Evolutionary conservation across 2,113 vertebrate species (phyloP).

Genomic region (Mustelus asterias): DNA sequence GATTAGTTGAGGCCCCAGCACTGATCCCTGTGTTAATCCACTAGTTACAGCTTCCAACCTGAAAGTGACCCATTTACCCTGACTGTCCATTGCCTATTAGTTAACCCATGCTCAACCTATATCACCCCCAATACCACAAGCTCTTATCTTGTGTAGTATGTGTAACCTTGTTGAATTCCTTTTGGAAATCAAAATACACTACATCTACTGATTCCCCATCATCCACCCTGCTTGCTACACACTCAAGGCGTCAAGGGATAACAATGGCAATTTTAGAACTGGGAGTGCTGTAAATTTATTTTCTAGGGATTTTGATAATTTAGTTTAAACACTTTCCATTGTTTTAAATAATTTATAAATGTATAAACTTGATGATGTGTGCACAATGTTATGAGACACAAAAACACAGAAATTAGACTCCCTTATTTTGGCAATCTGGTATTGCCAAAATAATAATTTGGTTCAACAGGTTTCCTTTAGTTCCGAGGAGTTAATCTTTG

Average conservation of each 20-base stretch:
- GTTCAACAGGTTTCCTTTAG: neutral
- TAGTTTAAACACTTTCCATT: neutral
- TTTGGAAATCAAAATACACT: neutral
- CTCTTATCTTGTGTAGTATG: neutral
- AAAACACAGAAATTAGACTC: neutral
- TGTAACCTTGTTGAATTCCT: too few relatives aligned
- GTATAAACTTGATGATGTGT: neutral
- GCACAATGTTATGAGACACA: neutral
- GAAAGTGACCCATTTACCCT: too few relatives aligned
- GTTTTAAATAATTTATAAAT: neutral
- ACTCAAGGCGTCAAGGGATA: neutral
- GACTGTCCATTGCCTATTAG: too few relatives aligned
- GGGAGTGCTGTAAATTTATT: neutral
- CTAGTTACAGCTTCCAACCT: too few relatives aligned
- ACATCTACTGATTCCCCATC: neutral
- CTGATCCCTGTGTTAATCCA: too few relatives aligned
- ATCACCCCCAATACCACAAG: neutral
- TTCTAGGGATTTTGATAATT: neutral
- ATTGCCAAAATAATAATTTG: neutral
- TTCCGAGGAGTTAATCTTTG: neutral
- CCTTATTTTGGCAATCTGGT: neutral
- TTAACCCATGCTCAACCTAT: neutral
- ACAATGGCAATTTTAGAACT: neutral
- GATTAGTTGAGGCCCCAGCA: too few relatives aligned
- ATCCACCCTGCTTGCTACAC: neutral